These are phyloP conservation scores for Zelleria hepariella DNA, from an alignment of 2,888 invertebrate species.

Conservation along the genomic window DNA sequence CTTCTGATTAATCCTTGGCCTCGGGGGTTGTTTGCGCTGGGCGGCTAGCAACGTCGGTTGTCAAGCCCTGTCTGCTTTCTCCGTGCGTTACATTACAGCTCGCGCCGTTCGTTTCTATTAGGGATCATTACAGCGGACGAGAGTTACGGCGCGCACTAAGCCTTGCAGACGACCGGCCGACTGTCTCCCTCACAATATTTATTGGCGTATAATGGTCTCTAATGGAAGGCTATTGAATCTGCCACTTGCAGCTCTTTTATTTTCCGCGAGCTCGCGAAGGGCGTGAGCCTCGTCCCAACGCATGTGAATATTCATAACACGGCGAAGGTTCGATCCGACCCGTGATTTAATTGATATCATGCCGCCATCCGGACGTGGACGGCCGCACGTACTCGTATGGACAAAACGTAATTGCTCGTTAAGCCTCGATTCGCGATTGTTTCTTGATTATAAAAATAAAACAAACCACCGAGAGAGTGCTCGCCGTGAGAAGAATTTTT, in stretches of 20 bases:
- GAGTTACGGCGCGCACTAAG: conserved; percentile 52
- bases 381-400: conserved; percentile 40
- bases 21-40: not conserved
- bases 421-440: conserved; percentile 59
- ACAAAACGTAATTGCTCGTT: conserved; percentile 67
- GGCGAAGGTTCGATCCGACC: conserved; percentile 30
- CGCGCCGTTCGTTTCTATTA: conserved; percentile 31
- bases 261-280: conserved; percentile 32
- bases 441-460: conserved; percentile 62
- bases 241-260: conserved; percentile 62
- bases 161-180: conserved; percentile 42
- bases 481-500: conserved; percentile 31
- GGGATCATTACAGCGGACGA: conserved; percentile 49
- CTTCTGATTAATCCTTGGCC: not conserved
- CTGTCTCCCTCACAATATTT: conserved; percentile 63
- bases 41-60: not conserved
- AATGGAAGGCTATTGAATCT: conserved; percentile 69
- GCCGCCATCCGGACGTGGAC: conserved; percentile 32
- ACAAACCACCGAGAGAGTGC: conserved; percentile 24
- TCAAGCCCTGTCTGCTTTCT: not conserved
- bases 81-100: conserved; percentile 2
- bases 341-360: conserved; percentile 58
- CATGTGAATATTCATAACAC: conserved; percentile 61
- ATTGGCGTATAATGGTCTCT: conserved; percentile 68
- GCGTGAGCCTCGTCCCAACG: conserved; percentile 29